Conservation (phyloP, 2,113 vertebrate species). For the Erythrocebus patas region DNA sequence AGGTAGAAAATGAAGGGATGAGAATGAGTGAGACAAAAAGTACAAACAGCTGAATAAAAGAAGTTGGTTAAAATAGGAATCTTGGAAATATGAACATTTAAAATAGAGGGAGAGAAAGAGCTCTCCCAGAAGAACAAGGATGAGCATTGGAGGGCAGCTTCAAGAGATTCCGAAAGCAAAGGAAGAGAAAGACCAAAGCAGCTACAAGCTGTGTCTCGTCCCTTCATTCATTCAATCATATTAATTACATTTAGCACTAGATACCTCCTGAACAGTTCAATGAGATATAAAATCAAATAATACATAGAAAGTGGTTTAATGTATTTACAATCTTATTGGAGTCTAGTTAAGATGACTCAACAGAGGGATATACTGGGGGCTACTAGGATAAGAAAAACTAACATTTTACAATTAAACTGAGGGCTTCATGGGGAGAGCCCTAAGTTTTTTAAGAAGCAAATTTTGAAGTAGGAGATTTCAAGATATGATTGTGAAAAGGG, state of each 20-base stretch:
- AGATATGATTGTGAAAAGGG: background rate
- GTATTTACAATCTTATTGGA: background rate
- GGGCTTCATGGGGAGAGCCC: background rate
- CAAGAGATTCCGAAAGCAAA: background rate
- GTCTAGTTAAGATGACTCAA: background rate
- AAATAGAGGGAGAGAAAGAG: background rate
- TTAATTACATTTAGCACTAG: background rate
- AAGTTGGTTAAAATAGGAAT: background rate
- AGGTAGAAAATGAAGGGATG: background rate
- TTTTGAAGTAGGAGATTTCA: background rate
- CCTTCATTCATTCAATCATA: no score
- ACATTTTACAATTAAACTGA: background rate
- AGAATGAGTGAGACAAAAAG: background rate
- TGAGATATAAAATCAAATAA: background rate
- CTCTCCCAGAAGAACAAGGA: background rate
- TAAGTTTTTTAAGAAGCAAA: background rate
- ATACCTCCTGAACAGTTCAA: background rate
- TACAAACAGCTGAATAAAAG: background rate
- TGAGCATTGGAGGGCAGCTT: background rate
- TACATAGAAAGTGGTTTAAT: background rate
- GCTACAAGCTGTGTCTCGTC: no score
- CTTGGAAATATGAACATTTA: background rate
- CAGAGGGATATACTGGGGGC: accelerated
- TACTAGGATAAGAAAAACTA: background rate
- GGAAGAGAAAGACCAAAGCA: background rate